Evolutionary conservation across 2,797 vertebrate species (phyloP).

Genomic region (Natrix natrix): DNA sequence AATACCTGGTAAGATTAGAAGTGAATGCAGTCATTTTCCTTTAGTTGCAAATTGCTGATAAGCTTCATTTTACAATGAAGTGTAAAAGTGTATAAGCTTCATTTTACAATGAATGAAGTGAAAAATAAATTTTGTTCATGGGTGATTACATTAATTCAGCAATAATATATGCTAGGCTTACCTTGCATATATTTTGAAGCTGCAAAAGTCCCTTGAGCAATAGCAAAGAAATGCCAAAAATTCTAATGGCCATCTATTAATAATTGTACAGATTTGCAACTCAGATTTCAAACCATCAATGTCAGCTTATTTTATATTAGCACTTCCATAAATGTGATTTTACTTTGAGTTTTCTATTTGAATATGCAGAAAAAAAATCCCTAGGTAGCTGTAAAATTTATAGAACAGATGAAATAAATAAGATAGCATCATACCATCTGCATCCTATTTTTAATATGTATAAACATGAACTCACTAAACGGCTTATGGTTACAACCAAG

Average conservation of each 20-base stretch:
- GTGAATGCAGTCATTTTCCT: background rate
- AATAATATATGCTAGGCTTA: background rate
- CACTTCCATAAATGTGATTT: background rate
- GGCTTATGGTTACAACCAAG: background rate
- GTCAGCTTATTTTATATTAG: background rate
- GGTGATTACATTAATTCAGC: background rate
- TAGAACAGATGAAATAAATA: background rate
- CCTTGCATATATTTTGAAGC: background rate
- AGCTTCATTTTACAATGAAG: background rate
- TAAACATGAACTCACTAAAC: background rate
- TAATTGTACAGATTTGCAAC: background rate
- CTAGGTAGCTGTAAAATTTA: background rate
- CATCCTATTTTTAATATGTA: background rate
- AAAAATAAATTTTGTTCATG: background rate
- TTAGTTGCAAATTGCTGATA: background rate
- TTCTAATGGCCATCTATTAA: background rate
- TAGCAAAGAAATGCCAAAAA: background rate
- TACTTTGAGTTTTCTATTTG: background rate
- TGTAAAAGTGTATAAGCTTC: background rate
- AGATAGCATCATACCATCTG: background rate
- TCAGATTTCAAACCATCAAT: background rate
- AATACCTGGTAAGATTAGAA: background rate
- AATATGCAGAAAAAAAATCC: background rate
- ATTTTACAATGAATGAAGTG: background rate
- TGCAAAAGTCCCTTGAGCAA: background rate